Percentiles rank a stretch among this genome's conserved stretches.
phyloP scores from a whole-genome alignment of 2,797 vertebrate genomes.

The Amphiprion clarkii region DNA sequence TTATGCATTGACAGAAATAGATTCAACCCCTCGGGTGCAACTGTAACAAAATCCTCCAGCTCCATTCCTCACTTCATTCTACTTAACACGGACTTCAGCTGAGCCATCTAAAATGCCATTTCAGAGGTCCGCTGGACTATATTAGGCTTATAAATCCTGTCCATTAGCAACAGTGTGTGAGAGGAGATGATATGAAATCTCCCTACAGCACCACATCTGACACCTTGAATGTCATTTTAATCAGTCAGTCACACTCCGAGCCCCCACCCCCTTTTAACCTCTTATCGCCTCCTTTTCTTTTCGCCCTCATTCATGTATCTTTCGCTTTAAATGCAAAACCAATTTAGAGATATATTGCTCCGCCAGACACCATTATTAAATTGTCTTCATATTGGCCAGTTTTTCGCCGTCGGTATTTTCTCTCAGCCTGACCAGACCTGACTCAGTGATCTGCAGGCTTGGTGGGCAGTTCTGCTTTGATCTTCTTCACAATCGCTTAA shows the following conservation, averaged over 20 bases:
- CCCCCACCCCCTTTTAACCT: constrained; percentile 63
- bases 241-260: constrained; percentile 68
- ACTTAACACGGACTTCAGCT: constrained; percentile 49
- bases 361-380: constrained; percentile 51
- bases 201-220: constrained; percentile 63
- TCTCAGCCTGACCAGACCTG: constrained; percentile 14
- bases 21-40: constrained; percentile 10
- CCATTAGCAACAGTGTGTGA: constrained; percentile 57
- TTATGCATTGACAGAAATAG: constrained; percentile 18
- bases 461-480: constrained; percentile 27
- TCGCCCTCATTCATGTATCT: constrained; percentile 53
- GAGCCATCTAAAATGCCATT: constrained; percentile 61
- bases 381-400: constrained; percentile 36
- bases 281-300: constrained; percentile 45
- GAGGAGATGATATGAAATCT: constrained; percentile 67
- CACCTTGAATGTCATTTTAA: constrained; percentile 76
- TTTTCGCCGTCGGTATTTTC: constrained; percentile 41
- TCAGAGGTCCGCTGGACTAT: constrained; percentile 58
- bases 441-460: constrained; percentile 7
- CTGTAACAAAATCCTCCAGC: constrained; percentile 1
- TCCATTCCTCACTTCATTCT: constrained; percentile 37
- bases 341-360: constrained; percentile 57
- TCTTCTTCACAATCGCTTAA: constrained; percentile 24
- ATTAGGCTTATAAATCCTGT: constrained; percentile 67
- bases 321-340: constrained; percentile 66